Evolutionary conservation across 2,888 invertebrate genomes (phyloP).

Genomic region (Volucella bombylans): DNA sequence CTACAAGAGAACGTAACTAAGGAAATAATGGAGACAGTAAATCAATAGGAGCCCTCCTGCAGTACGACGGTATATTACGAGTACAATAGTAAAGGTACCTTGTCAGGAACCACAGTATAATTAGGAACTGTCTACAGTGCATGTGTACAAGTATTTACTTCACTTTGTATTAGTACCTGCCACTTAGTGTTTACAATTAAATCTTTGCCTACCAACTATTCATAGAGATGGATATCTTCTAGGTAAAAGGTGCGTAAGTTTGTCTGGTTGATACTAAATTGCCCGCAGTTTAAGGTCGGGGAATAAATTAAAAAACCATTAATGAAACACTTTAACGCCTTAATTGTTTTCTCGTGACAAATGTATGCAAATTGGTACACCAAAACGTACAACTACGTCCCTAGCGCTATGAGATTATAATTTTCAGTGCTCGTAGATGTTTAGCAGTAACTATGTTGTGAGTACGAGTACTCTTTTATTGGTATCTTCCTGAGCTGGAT

Average conservation of each 20-base stretch:
- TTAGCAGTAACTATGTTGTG: too few relatives aligned
- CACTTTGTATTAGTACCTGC: conserved; percentile 26
- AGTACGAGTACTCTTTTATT: too few relatives aligned
- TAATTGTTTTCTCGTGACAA: conserved; percentile 29
- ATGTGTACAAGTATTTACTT: neutral
- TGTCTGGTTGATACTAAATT: conserved; percentile 17
- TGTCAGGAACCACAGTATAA: conserved; percentile 18
- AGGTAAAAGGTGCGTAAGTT: neutral
- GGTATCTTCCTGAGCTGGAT: too few relatives aligned
- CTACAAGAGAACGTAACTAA: too few relatives aligned
- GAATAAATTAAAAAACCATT: conserved; percentile 34
- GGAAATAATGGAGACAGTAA: too few relatives aligned
- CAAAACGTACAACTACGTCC: conserved; percentile 3
- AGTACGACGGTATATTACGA: too few relatives aligned
- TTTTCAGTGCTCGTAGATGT: too few relatives aligned
- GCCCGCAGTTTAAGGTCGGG: conserved; percentile 9
- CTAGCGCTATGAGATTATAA: too few relatives aligned
- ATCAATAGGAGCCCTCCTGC: too few relatives aligned
- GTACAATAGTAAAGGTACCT: neutral
- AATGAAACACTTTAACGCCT: conserved; percentile 27
- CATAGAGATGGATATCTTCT: neutral
- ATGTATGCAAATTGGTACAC: conserved; percentile 33
- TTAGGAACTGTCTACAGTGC: conserved; percentile 7
- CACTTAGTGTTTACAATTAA: conserved; percentile 29
- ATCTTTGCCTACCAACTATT: neutral